Evolutionary conservation across 2,797 vertebrate species (phyloP).

Genomic region (Chaetophractus vellerosus): DNA sequence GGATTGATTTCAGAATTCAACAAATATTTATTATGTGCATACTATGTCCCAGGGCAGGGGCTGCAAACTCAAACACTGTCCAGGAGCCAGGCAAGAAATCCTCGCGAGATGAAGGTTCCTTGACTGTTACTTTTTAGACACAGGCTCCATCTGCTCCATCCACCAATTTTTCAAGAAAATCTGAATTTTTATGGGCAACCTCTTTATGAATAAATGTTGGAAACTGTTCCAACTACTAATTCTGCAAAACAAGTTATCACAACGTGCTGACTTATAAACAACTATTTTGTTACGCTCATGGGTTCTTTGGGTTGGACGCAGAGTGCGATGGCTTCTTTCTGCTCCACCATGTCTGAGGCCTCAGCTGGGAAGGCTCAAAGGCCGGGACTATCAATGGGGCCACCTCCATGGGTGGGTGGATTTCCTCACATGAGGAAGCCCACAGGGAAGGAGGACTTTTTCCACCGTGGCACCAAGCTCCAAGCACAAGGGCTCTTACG

Average conservation of each 20-base stretch:
- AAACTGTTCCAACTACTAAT: neutral
- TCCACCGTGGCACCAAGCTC: neutral
- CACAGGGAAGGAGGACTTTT: neutral
- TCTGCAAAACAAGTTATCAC: constrained; percentile 40
- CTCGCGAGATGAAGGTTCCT: neutral
- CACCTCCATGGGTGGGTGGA: neutral
- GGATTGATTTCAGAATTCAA: constrained; percentile 67
- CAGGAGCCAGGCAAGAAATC: neutral
- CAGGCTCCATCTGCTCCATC: neutral
- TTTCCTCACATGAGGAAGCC: neutral
- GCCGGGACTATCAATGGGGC: neutral
- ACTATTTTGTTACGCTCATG: neutral
- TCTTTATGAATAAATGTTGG: neutral
- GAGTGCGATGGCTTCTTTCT: neutral
- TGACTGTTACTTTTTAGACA: neutral
- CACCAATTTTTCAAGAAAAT: constrained; percentile 31
- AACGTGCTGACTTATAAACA: neutral
- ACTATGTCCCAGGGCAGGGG: constrained; percentile 62
- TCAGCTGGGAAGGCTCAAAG: neutral
- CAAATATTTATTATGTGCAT: constrained; percentile 75
- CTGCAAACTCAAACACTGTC: constrained; percentile 37
- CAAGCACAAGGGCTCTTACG: neutral
- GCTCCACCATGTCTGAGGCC: neutral
- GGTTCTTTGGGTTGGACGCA: neutral
- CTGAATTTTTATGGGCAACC: constrained; percentile 11